A percentile compares a stretch with the other conserved stretches of the same genome.
Evolutionary conservation across 1,140 invertebrate genomes (phyloP).

Genomic region (Streblospio benedicti): DNA sequence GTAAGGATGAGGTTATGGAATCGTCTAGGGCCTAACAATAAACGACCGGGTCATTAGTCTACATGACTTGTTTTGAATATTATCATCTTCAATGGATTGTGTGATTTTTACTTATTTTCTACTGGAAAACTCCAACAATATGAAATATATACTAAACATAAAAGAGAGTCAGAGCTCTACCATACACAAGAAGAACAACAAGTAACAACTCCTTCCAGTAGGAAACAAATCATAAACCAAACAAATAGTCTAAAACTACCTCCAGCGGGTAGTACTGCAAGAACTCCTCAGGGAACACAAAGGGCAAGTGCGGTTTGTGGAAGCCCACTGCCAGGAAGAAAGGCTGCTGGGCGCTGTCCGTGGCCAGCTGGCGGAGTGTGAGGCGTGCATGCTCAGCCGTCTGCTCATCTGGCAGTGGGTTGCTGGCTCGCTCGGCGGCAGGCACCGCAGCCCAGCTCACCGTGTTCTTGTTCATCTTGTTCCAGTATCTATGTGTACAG

Average conservation of each 20-base stretch:
- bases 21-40: no score
- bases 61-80: no score
- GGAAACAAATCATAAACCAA: no score
- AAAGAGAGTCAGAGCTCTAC: no score
- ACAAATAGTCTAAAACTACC: background rate
- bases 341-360: constrained; percentile 11
- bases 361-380: constrained; percentile 7
- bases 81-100: no score
- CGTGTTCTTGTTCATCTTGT: background rate
- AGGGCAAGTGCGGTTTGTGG: constrained; percentile 24
- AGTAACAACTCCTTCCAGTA: no score
- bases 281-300: constrained; percentile 18
- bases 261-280: constrained; percentile 12
- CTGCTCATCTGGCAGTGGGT: constrained; percentile 7
- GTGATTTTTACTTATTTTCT: no score
- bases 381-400: background rate
- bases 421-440: background rate
- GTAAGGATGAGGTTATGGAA: no score
- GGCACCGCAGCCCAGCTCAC: background rate
- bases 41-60: no score
- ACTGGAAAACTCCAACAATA: no score
- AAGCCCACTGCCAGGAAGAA: constrained; percentile 26
- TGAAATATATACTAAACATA: no score
- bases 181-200: no score
- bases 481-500: background rate